Conservation (phyloP, 1,140 invertebrate genomes). For the Panulirus ornatus region DNA sequence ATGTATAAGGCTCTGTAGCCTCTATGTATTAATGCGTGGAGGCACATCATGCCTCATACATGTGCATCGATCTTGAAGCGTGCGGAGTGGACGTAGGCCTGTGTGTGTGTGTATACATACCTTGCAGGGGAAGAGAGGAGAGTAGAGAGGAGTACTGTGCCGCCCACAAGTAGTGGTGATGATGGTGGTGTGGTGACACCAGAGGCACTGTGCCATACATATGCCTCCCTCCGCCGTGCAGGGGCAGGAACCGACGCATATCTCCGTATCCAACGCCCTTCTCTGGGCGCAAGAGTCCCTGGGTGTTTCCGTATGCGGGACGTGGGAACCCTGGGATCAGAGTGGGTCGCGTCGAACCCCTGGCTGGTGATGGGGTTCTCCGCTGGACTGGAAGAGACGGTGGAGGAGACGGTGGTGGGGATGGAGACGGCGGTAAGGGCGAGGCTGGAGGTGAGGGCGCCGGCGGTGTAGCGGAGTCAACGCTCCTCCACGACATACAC, state of each 20-base stretch:
- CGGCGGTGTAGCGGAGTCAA: neutral
- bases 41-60: too few species aligned
- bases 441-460: neutral
- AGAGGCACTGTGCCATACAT: constrained; percentile 52
- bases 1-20: too few species aligned
- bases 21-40: too few species aligned
- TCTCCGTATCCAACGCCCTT: constrained; percentile 30
- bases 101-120: constrained; percentile 27
- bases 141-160: constrained; percentile 63
- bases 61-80: too few species aligned
- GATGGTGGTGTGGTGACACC: constrained; percentile 34
- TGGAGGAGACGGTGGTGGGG: neutral
- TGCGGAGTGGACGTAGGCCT: too few species aligned
- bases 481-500: neutral
- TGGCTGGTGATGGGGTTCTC: neutral
- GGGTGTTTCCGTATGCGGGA: neutral
- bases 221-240: constrained; percentile 11
- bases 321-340: constrained; percentile 5
- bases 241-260: constrained; percentile 36
- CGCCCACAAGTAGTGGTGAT: constrained; percentile 60
- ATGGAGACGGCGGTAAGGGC: neutral
- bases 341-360: neutral
- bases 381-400: neutral
- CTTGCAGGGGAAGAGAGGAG: constrained; percentile 58
- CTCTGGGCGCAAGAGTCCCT: constrained; percentile 9